Evolutionary conservation across 2,113 vertebrate genomes (phyloP).

Genomic region (Oncorhynchus tshawytscha): DNA sequence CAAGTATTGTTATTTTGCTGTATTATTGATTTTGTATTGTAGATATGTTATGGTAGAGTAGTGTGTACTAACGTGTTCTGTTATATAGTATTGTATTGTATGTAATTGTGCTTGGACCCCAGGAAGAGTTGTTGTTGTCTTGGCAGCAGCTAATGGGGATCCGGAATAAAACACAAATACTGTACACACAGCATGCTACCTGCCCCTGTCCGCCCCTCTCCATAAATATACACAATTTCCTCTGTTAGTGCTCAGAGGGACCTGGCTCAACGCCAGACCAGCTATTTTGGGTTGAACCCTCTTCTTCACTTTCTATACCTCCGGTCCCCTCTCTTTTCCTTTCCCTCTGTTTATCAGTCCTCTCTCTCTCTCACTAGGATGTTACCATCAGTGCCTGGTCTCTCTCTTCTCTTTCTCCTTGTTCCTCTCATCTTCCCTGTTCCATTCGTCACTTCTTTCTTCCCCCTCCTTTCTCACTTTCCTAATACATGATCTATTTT

Average conservation of each 20-base stretch:
- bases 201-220: constrained; percentile 8
- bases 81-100: neutral
- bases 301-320: neutral
- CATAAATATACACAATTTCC: constrained; percentile 33
- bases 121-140: too few species aligned
- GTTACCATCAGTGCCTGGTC: neutral
- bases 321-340: neutral
- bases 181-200: constrained; percentile 15
- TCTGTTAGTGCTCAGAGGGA: neutral
- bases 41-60: too few species aligned
- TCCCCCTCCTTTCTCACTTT: neutral
- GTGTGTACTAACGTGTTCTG: too few species aligned
- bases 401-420: neutral
- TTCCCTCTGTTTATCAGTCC: constrained; percentile 3
- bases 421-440: neutral
- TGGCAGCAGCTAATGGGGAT: too few species aligned
- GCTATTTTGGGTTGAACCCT: constrained; percentile 57
- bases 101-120: too few species aligned
- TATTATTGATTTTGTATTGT: too few species aligned
- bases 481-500: neutral
- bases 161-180: neutral
- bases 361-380: neutral
- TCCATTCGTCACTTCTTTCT: neutral
- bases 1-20: too few species aligned
- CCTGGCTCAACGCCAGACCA: constrained; percentile 29